Base-by-base conservation (phyloP, 2,888 invertebrate species). In the Eilema griseolum region DNA sequence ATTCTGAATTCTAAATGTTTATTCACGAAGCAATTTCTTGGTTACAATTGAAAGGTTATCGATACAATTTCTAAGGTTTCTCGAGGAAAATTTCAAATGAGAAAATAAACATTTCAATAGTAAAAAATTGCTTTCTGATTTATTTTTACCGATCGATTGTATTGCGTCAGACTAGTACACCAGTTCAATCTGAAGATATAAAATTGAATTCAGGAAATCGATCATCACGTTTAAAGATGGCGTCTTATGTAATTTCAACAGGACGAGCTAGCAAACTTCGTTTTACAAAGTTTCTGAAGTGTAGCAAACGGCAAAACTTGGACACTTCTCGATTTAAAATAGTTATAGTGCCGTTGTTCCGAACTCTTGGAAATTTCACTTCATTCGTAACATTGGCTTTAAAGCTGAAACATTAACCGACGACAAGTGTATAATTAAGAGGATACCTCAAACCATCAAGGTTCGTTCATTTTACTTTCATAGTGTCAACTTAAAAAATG, bases 131-230 rank as follows among this genome's bases (percentile, higher is more conserved):
- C 61, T 71, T 41, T 41, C 37, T 14, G 12, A 37, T 37, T n/a
- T 37, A 37, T 3, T 41, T 41, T 16, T 41, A 3, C 37, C 14
- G 4, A 41, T 41, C 20, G 20, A 20, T 46, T 20, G 46, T 5
- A 16, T 46, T 16, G 8, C 14, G 10, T 66, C 64, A 37, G 37
- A 41, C 16, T 16, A 16, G 16, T 16, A 16, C 41, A 14, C 65
- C 26, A 60, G 24, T 33, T 64, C 26, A 66, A 66, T 70, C 5
- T 26, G 61, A 60, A 70, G 59, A 71, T 77, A 70, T 82, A 60
- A 71, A 80, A 82, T 82, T 70, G 66, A 77, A 80, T 80, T 66
- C 12, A 57, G 61, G 77, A 72, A 56, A 71, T 77, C 64, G 67
- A 76, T 66, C 61, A 28, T 60, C 28, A 33, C 28, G n/a, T 20